Evolutionary conservation across 2,888 invertebrate species (phyloP), one percentile per base, ranked within the genome.

Genomic region (Acronicta leporina): DNA sequence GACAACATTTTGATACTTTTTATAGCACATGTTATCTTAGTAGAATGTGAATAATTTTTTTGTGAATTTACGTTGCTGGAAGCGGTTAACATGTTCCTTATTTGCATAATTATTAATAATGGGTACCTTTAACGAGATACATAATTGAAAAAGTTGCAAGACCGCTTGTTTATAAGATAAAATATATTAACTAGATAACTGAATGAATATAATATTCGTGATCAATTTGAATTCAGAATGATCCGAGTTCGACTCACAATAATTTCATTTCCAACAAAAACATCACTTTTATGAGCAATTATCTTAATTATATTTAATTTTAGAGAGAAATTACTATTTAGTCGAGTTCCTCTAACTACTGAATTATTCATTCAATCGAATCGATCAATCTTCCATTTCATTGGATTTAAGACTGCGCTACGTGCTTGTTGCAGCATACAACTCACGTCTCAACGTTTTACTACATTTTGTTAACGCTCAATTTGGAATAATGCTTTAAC

Each of bases 311-410:
- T 50, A 63, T 71, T 73, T 64, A 67, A 72, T 75, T 63, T 63
- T 47, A 59, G 51, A 75, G 55, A 53, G 49, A 38, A n/a, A 38
- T 46, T 46, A 55, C 30, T 48, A 42, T 44, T 20, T 46, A 45
- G 41, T 47, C 33, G 47, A 70, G 66, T 70, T 74, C 74, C 68
- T 68, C 50, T 69, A 62, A 80, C 67, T 73, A 58, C 10, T 80
- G 78, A 80, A 82, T 81, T 63, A 82, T 82, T 79, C 77, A 83
- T 81, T 53, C 59, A 73, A 52, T 63, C 51, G 46, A 56, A 55
- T 63, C 58, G 58, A 73, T 77, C 69, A 62, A 68, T 63, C 57
- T 68, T 73, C 50, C 66, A 60, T 58, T 62, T 67, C 59, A 63
- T 68, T 67, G 71, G 68, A 60, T 66, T 72, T 56, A 63, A 62